Base-by-base conservation (phyloP, 2,888 invertebrate species). In the Tiliacea citrago region DNA sequence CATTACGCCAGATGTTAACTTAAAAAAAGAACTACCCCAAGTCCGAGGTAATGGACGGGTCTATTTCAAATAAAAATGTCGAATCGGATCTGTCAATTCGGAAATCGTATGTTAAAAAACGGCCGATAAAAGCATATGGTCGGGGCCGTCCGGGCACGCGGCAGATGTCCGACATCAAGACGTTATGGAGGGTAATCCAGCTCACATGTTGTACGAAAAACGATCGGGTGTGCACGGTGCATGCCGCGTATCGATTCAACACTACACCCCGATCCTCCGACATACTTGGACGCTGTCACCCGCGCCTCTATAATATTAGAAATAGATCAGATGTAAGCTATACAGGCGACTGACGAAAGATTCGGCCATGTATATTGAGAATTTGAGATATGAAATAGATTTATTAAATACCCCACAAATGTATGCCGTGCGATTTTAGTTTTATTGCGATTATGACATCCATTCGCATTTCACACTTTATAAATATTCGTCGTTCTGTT, bases 151-250 rank as follows among this genome's bases (percentile, higher is more conserved):
- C 86, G 91, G 89, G 86, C 89, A 85, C 88, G 90, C 91, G 90
- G 91, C 96, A 95, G 93, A 94, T 96, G 96, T 92, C 90, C 78
- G 93, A 93, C 93, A 95, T 95, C 93, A 94, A 95, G 96, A 95
- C 94, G 93, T 95, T 94, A 95, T 91, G 86, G 94, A 90, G 93
- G 92, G 94, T 93, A 94, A 95, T 94, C 93, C 93, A 90, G 90
- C 88, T 93, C 93, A 92, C 90, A 91, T 93, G 92, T 90, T 89
- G 89, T 85, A 91, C 88, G 90, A 90, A 92, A 94, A 94, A 93
- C 92, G 92, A 93, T 92, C 92, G 91, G 87, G 88, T 85, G 88
- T 78, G 86, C 77, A 79, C 69, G 69, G 88, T 78, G 86, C 77
- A 79, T 68, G 69, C 67, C 75, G 75, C 79, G 62, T 85, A 88